These are phyloP conservation scores for Synanthedon myopaeformis DNA, from an alignment of 2,888 invertebrate genomes.

Conservation along the genomic window DNA sequence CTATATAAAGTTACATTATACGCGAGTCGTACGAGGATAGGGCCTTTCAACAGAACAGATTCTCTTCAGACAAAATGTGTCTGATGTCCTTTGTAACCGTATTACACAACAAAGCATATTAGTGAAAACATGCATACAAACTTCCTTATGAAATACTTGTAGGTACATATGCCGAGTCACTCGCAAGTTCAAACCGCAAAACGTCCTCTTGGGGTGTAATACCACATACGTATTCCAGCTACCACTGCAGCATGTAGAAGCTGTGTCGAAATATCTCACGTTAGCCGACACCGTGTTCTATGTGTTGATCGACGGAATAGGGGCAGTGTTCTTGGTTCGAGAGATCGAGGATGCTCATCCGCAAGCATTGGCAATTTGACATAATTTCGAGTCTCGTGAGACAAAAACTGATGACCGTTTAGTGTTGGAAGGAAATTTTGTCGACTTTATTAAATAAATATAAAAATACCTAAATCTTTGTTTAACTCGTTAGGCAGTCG, in stretches of 20 bases:
- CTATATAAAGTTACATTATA: too few relatives aligned
- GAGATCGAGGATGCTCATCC: conserved; percentile 9
- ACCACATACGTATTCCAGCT: conserved; percentile 6
- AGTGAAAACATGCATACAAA: conserved; percentile 30
- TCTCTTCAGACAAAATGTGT: neutral
- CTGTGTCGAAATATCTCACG: neutral
- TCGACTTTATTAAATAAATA: too few relatives aligned
- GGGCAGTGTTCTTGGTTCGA: neutral
- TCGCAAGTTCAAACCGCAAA: conserved; percentile 47
- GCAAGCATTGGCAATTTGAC: conserved; percentile 35
- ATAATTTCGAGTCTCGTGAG: conserved; percentile 30
- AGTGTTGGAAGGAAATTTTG: conserved; percentile 14
- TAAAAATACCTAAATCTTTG: too few relatives aligned
- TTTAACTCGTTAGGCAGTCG: too few relatives aligned
- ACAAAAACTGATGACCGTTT: conserved; percentile 30
- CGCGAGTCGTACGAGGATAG: too few relatives aligned
- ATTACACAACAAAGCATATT: conserved; percentile 14
- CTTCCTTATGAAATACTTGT: conserved; percentile 35
- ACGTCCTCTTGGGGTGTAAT: conserved; percentile 35
- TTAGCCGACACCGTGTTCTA: conserved; percentile 5
- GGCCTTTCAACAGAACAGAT: too few relatives aligned
- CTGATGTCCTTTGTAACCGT: neutral
- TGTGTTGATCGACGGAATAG: conserved; percentile 6
- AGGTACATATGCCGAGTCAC: conserved; percentile 29
- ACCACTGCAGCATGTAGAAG: neutral